Base-by-base conservation (phyloP, 2,113 vertebrate species). In the Pampusana beccarii region DNA sequence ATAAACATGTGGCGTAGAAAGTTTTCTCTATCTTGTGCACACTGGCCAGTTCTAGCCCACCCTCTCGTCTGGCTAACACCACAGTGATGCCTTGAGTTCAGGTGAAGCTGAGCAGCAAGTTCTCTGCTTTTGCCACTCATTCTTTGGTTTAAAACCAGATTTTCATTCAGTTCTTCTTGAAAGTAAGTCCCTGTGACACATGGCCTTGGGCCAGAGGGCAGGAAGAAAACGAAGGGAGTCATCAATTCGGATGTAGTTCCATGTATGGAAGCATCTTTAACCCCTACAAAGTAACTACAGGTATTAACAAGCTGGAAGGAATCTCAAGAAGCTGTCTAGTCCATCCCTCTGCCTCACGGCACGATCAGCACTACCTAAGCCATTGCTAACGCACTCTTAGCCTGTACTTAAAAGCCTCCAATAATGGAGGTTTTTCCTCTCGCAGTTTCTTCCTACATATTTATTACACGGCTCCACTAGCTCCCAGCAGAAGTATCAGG, bases 1-100 rank as follows among this genome's bases (percentile, higher is more conserved):
- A 53, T 5, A 33, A 57, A 19, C 18, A 48, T 0, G 1, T 1
- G 4, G 34, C 66, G 5, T 0, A 75, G 16, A 6, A 51, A 21
- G 6, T 6, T 44, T 21, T 9, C 50, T 38, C 0, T 4, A 6
- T 25, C n/a, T 28, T 29, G 28, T 5, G 19, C 57, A 46, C 40
- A 50, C 7, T 8, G 29, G 31, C 14, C 44, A 77, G 48, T 14
- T 60, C 34, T 9, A 66, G 46, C 40, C 19, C 64, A 66, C 15
- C 16, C 56, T 33, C 38, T 62, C 5, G 0, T 16, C 57, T 26
- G 31, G 44, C 51, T 64, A 29, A 50, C 8, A 20, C 13, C 53
- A 56, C 36, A 36, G 26, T 67, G 67, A 33, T 20, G 36, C 25
- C 60, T 28, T 0, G 3, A 84, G 53, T 20, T 69, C 53, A 24